phyloP scores from a whole-genome alignment of 1,140 invertebrate species.

The Drosophila triauraria region DNA sequence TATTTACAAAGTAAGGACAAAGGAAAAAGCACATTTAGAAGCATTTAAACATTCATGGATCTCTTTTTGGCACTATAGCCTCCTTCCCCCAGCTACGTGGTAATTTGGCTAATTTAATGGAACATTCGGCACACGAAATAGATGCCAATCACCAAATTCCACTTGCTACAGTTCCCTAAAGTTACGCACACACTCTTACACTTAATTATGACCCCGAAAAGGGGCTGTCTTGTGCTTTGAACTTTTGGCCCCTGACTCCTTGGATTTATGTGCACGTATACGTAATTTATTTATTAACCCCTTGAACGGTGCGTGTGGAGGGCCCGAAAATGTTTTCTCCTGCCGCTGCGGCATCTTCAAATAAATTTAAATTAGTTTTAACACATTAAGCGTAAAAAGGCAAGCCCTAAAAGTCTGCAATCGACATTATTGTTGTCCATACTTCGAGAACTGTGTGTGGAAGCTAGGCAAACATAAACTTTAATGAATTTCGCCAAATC shows the following conservation, averaged over 20 bases:
- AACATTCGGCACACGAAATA: slow-evolving; percentile 69
- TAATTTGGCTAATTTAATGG: slow-evolving; percentile 75
- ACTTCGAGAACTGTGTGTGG: slow-evolving; percentile 46
- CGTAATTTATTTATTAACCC: slow-evolving; percentile 83
- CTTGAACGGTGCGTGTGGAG: slow-evolving; percentile 55
- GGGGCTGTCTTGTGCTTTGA: slow-evolving; percentile 54
- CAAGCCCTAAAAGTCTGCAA: slow-evolving; percentile 68
- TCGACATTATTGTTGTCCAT: slow-evolving; percentile 62
- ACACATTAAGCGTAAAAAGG: slow-evolving; percentile 81
- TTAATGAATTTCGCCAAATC: slow-evolving; percentile 82
- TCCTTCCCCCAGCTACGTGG: slow-evolving; percentile 14
- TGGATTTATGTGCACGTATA: slow-evolving; percentile 81
- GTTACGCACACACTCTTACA: slow-evolving; percentile 26
- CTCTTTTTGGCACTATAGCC: slow-evolving; percentile 2
- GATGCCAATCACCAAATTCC: slow-evolving; percentile 63
- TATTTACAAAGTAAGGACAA: neutral
- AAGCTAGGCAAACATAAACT: slow-evolving; percentile 79
- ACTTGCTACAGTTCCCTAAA: neutral
- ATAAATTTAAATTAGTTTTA: slow-evolving; percentile 84
- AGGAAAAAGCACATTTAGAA: slow-evolving; percentile 1
- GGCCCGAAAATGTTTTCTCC: slow-evolving; percentile 48
- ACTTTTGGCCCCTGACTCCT: slow-evolving; percentile 61
- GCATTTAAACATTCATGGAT: slow-evolving; percentile 41
- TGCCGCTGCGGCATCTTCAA: slow-evolving; percentile 65
- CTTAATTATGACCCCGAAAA: slow-evolving; percentile 56